These are phyloP conservation scores for Sylvia borin DNA, from an alignment of 2,797 vertebrate genomes.

Conservation along the genomic window DNA sequence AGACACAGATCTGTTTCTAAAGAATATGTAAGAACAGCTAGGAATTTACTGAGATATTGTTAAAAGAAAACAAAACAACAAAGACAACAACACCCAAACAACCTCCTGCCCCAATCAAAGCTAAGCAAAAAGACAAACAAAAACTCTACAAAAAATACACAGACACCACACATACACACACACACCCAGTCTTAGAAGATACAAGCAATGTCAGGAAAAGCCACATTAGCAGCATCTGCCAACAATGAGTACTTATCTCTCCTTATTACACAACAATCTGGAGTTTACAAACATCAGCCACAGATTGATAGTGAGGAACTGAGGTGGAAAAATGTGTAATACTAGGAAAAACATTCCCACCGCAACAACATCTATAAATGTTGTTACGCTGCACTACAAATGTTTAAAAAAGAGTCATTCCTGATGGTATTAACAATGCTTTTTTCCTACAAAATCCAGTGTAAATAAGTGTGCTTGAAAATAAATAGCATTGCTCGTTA, in stretches of 20 bases:
- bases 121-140: not conserved
- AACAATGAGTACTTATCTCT: not conserved
- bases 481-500: not conserved
- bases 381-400: not conserved
- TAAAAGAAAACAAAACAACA: rapidly evolving
- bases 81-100: not conserved
- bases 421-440: not conserved
- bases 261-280: not conserved
- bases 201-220: not conserved
- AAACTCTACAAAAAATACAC: not conserved
- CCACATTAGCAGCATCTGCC: not conserved
- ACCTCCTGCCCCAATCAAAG: rapidly evolving
- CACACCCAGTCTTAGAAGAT: not conserved
- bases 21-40: not conserved
- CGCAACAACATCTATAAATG: not conserved
- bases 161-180: not conserved
- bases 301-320: not conserved
- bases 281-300: not conserved
- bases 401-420: not conserved
- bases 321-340: not conserved
- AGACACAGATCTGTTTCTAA: not conserved
- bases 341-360: not conserved
- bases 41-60: not conserved
- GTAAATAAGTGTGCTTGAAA: not conserved
- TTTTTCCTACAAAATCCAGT: not conserved